phyloP scores from a whole-genome alignment of 2,888 invertebrate genomes.

The Trichopoda pennipes region DNA sequence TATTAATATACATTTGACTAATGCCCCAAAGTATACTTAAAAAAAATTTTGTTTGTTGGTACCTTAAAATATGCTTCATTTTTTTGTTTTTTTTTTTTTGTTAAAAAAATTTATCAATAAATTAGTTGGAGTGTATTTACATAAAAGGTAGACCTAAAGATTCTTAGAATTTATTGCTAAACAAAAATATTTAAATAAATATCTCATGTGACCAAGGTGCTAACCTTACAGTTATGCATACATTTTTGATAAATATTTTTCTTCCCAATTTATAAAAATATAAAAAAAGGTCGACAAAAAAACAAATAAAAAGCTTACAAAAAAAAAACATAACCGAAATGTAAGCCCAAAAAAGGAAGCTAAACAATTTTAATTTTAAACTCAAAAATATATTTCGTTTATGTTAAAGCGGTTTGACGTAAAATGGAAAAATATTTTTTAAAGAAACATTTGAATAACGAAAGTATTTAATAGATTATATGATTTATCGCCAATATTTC shows the following conservation, averaged over 20 bases:
- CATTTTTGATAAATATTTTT: slow-evolving; percentile 5
- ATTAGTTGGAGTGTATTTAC: not conserved
- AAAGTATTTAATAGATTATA: not conserved
- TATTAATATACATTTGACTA: slow-evolving; percentile 14
- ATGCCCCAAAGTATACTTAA: slow-evolving; percentile 45
- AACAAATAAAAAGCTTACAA: too few relatives aligned
- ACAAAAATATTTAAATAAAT: slow-evolving; percentile 2
- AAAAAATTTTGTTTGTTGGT: not conserved
- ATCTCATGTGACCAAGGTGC: not conserved
- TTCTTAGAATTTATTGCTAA: not conserved
- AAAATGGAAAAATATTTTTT: not conserved
- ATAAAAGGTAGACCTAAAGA: slow-evolving; percentile 11
- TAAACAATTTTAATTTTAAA: not conserved
- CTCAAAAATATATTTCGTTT: not conserved
- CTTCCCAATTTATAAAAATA: not conserved
- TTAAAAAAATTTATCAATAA: slow-evolving; percentile 1
- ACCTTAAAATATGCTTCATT: slow-evolving; percentile 13
- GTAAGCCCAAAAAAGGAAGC: not conserved
- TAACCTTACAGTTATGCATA: not conserved
- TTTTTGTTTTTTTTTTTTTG: not conserved
- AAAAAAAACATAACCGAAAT: not conserved
- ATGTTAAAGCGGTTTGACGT: not conserved
- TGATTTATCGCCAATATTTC: too few relatives aligned
- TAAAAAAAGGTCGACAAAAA: not conserved
- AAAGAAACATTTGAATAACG: not conserved